Conservation (phyloP, 30 jellyfish, hydroid and myxozoan genomes). For the Catostylus mosaicus region DNA sequence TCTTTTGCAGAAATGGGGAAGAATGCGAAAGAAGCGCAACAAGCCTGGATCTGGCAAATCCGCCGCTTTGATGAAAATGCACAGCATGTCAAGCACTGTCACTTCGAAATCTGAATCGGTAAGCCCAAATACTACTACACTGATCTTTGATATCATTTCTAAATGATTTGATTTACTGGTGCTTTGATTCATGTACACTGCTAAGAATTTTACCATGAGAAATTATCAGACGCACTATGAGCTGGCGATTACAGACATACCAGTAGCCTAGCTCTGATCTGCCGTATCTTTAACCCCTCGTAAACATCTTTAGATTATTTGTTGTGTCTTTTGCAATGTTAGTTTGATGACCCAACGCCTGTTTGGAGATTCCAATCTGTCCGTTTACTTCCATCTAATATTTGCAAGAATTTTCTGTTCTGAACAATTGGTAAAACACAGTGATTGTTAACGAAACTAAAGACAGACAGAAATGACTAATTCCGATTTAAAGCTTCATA, state of each 20-base stretch:
- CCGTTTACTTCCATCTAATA: too few species aligned
- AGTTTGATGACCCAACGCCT: too few species aligned
- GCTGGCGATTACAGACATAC: neutral
- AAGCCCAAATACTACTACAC: slow-evolving; percentile 9
- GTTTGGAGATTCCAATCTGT: too few species aligned
- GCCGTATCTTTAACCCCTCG: too few species aligned
- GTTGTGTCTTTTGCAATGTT: too few species aligned
- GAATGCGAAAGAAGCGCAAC: slow-evolving; percentile 69
- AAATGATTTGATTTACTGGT: slow-evolving; percentile 31
- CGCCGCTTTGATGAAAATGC: slow-evolving; percentile 67
- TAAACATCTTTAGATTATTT: too few species aligned
- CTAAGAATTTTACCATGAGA: neutral
- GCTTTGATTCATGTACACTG: neutral
- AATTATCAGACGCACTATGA: neutral
- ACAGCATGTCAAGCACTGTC: slow-evolving; percentile 76
- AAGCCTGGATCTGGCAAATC: slow-evolving; percentile 62
- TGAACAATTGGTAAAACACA: too few species aligned
- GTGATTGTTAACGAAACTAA: too few species aligned
- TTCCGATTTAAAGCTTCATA: too few species aligned
- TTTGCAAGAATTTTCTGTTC: too few species aligned
- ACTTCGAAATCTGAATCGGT: slow-evolving; percentile 71
- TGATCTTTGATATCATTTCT: neutral
- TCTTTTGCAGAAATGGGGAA: slow-evolving; percentile 72
- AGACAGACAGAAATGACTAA: too few species aligned
- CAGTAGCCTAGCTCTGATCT: neutral